Evolutionary conservation across 1,140 invertebrate species (phyloP).

Genomic region (Lithobius niger): DNA sequence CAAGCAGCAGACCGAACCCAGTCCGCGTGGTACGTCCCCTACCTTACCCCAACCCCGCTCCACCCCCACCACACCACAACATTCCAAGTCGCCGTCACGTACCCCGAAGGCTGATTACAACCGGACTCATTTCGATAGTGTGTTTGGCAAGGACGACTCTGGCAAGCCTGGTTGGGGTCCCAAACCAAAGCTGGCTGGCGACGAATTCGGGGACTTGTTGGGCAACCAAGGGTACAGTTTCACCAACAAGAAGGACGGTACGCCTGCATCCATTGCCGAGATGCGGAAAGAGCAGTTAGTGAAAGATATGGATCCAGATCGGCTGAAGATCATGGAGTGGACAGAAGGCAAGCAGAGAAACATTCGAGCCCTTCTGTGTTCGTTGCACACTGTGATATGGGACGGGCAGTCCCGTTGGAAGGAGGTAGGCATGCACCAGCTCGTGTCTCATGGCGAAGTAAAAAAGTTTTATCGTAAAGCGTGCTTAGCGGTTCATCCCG

Average conservation of each 20-base stretch:
- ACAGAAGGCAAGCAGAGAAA: constrained; percentile 93
- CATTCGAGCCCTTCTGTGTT: constrained; percentile 85
- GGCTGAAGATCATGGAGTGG: constrained; percentile 69
- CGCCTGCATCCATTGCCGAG: constrained; percentile 77
- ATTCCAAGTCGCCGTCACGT: constrained; percentile 24
- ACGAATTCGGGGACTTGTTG: constrained; percentile 80
- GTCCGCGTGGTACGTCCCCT: no score
- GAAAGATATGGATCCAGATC: constrained; percentile 81
- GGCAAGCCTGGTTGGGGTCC: constrained; percentile 21
- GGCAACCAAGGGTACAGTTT: constrained; percentile 78
- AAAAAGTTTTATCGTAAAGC: constrained; percentile 93
- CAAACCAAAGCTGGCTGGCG: constrained; percentile 38
- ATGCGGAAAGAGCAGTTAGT: constrained; percentile 79
- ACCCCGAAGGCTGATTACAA: constrained; percentile 39
- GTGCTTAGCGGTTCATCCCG: constrained; percentile 92
- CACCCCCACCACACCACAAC: constrained; percentile 25
- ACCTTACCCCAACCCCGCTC: no score
- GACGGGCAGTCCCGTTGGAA: constrained; percentile 75
- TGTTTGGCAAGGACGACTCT: constrained; percentile 28
- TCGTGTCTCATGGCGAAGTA: constrained; percentile 78
- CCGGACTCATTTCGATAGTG: constrained; percentile 49
- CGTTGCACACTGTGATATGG: constrained; percentile 89
- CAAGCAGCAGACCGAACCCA: no score
- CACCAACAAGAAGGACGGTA: constrained; percentile 52
- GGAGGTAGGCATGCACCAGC: constrained; percentile 81